A percentile compares a stretch with the other conserved stretches of the same genome.
Evolutionary conservation across 2,797 vertebrate genomes (phyloP).

Genomic region (Protonibea diacanthus): DNA sequence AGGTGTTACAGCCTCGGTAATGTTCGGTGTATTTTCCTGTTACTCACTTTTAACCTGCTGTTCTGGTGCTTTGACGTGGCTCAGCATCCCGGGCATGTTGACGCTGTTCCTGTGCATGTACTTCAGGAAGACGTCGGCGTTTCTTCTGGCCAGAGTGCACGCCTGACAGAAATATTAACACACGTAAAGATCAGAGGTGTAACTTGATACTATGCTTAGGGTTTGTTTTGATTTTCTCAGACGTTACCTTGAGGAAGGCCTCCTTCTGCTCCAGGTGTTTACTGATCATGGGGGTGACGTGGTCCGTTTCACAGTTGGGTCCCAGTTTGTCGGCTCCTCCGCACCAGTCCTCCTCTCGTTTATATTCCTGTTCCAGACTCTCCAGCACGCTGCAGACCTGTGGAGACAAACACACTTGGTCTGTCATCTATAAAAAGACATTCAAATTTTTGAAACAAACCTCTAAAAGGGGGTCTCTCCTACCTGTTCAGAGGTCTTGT

Average conservation of each 20-base stretch:
- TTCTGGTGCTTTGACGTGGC: conserved; percentile 94
- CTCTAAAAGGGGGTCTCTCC: not conserved
- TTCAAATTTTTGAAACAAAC: not conserved
- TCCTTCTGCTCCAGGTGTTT: conserved; percentile 99
- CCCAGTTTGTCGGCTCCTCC: conserved; percentile 98
- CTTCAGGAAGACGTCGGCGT: conserved; percentile 95
- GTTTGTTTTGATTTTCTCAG: not conserved
- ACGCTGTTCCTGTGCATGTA: conserved; percentile 96
- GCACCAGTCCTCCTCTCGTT: conserved; percentile 99
- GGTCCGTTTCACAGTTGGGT: conserved; percentile 97
- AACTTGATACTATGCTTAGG: not conserved
- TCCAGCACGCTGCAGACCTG: conserved; percentile 95
- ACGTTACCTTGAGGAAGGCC: conserved; percentile 92
- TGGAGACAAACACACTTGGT: not conserved
- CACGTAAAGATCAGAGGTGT: conserved; percentile 3
- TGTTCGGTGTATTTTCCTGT: not conserved
- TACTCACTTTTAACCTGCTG: conserved; percentile 96
- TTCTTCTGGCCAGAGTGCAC: conserved; percentile 92
- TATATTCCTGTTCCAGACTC: conserved; percentile 98
- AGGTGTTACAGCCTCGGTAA: not conserved
- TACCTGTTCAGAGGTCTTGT: conserved; percentile 98
- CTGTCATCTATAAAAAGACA: not conserved
- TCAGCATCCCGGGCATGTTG: conserved; percentile 96
- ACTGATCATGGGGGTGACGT: conserved; percentile 98
- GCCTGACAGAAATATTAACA: conserved; percentile 79